Percentiles rank a stretch among this genome's conserved stretches.
phyloP scores from a whole-genome alignment of 2,113 vertebrate species.

The Microtus montanus region DNA sequence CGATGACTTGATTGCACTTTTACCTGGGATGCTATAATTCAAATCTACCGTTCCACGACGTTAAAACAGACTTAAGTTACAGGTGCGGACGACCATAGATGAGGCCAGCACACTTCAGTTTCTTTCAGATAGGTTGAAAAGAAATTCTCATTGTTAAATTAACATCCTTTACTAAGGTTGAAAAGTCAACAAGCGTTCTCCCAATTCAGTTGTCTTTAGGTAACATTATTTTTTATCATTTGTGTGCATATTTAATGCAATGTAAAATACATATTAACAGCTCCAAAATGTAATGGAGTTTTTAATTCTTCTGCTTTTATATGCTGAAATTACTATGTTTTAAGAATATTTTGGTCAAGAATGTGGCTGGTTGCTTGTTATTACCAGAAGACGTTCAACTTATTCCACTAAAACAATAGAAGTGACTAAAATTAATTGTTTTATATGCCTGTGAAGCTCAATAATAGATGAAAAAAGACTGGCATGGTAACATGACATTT shows the following conservation, averaged over 20 bases:
- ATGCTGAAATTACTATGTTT: background rate
- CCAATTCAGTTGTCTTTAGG: background rate
- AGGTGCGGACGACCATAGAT: background rate
- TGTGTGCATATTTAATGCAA: constrained; percentile 8
- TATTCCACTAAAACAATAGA: background rate
- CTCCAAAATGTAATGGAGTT: background rate
- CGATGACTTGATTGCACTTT: background rate
- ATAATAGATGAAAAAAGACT: background rate
- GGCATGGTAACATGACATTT: background rate
- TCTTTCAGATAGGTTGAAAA: background rate
- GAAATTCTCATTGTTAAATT: background rate
- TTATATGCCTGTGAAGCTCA: no score
- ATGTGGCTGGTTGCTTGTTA: background rate
- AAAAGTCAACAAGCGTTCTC: background rate
- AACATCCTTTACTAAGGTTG: background rate
- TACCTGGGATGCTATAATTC: background rate
- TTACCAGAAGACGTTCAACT: background rate
- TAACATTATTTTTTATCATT: constrained; percentile 48
- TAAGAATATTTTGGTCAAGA: background rate
- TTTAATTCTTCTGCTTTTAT: background rate
- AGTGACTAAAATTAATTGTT: background rate
- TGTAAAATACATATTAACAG: constrained; percentile 2
- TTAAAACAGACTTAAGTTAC: constrained; percentile 2
- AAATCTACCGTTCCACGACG: background rate
- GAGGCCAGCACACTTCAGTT: background rate